These are phyloP conservation scores for Calypte anna DNA, from an alignment of 2,113 vertebrate species.

Conservation along the genomic window DNA sequence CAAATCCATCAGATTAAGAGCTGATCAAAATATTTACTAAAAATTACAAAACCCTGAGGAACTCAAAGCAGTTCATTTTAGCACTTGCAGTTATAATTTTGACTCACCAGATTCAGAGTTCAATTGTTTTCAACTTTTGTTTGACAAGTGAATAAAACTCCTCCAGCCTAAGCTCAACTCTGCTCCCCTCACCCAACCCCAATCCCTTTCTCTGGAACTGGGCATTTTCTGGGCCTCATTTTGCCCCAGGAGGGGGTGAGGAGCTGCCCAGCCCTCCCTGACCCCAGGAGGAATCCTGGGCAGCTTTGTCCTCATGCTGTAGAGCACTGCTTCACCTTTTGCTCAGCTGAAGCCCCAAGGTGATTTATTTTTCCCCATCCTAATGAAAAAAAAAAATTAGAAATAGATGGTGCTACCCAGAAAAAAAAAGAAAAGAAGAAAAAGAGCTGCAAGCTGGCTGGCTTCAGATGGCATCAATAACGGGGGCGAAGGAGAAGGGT, in stretches of 20 bases:
- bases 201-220: fast-evolving
- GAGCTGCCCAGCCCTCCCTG: fast-evolving
- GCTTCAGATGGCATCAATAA: neutral
- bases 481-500: neutral
- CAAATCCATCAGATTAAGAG: neutral
- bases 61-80: neutral
- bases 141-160: neutral
- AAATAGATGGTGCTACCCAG: neutral
- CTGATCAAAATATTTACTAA: slow-evolving; percentile 5
- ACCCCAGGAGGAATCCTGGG: fast-evolving
- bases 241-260: fast-evolving
- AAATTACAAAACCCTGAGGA: neutral
- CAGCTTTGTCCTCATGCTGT: neutral
- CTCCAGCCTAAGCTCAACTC: neutral
- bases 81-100: neutral
- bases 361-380: too few species aligned
- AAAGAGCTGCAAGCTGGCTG: fast-evolving
- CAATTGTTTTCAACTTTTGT: neutral
- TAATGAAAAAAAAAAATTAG: neutral
- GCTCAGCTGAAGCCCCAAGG: neutral
- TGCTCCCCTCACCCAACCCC: fast-evolving
- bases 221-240: fast-evolving
- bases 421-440: neutral
- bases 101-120: neutral
- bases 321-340: neutral